Conservation (phyloP, 23 tunicate species). For the Styela clava region DNA sequence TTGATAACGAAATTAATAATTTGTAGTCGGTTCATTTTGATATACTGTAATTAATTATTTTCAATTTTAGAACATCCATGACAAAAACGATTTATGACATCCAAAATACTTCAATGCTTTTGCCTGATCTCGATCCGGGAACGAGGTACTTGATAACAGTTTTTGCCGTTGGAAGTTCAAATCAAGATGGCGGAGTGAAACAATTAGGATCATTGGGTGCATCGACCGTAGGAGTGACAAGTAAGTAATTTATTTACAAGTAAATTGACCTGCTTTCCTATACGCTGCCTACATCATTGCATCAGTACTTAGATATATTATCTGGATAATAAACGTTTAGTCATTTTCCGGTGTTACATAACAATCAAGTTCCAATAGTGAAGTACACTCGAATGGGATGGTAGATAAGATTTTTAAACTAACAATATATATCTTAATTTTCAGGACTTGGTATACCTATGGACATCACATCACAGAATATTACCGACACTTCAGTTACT, state of each 20-base stretch:
- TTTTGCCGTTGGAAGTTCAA: slow-evolving; percentile 20
- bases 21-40: no score
- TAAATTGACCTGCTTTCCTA: no score
- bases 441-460: slow-evolving; percentile 5
- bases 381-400: no score
- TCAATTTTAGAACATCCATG: neutral
- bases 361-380: no score
- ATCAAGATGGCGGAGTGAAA: slow-evolving; percentile 12
- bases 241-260: neutral
- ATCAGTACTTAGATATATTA: no score
- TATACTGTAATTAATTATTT: no score
- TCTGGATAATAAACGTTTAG: no score
- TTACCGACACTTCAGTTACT: neutral
- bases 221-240: slow-evolving; percentile 20
- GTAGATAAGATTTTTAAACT: no score
- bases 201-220: slow-evolving; percentile 27
- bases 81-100: neutral
- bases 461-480: neutral
- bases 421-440: slow-evolving; percentile 1
- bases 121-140: slow-evolving; percentile 10
- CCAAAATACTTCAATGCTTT: slow-evolving; percentile 5
- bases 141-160: slow-evolving; percentile 18
- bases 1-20: no score
- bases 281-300: no score
- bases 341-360: no score